Evolutionary conservation across 1,140 invertebrate genomes (phyloP).

Genomic region (Drosophila ogumai): DNA sequence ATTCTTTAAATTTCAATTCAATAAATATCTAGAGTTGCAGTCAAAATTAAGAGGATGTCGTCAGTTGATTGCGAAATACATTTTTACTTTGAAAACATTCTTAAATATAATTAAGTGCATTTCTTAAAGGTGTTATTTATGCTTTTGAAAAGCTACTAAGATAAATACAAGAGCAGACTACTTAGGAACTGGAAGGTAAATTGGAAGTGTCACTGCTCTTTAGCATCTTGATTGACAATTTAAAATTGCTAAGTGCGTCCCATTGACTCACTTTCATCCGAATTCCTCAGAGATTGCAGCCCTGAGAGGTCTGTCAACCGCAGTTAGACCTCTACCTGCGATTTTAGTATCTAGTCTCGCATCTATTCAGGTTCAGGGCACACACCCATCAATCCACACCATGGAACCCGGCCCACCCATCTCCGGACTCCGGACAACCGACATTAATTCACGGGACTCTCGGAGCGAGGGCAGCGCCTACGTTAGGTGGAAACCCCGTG

Average conservation of each 20-base stretch:
- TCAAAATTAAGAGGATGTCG: neutral
- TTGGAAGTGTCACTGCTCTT: neutral
- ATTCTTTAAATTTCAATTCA: constrained; percentile 4
- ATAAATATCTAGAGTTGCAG: neutral
- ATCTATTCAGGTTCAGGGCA: constrained; percentile 18
- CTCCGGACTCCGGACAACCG: constrained; percentile 7
- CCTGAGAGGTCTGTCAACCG: constrained; percentile 5
- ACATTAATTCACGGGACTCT: constrained; percentile 21
- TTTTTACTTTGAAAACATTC: neutral
- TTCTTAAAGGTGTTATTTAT: neutral
- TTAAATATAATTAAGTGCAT: neutral
- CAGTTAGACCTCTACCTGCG: constrained; percentile 6
- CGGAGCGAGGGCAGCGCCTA: constrained; percentile 46
- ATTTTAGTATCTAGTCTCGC: neutral
- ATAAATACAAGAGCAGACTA: neutral
- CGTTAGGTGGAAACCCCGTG: constrained; percentile 61
- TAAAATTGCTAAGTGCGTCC: neutral
- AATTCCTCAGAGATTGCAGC: neutral
- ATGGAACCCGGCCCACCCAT: neutral
- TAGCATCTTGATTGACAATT: neutral
- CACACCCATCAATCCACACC: constrained; percentile 37
- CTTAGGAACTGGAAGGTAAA: neutral
- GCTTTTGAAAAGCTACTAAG: neutral
- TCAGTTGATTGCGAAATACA: neutral
- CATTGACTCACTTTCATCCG: neutral